Conservation (phyloP, 2,888 invertebrate genomes). For the Mythimna albipuncta region DNA sequence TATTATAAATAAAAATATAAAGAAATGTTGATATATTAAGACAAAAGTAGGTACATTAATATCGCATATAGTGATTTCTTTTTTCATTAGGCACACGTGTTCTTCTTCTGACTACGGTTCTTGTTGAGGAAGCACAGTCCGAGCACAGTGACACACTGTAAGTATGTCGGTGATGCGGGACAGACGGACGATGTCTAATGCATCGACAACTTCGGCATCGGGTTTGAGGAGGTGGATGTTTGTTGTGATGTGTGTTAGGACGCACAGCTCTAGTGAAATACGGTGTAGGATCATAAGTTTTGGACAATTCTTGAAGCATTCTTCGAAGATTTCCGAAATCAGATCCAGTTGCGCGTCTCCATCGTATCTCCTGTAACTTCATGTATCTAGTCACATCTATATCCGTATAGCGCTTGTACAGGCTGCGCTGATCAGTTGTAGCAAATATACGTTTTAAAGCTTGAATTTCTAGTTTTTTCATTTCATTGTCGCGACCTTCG, state of each 20-base stretch:
- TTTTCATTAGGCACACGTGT: slow-evolving; percentile 22
- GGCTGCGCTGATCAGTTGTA: slow-evolving; percentile 13
- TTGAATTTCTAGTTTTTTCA: slow-evolving; percentile 70
- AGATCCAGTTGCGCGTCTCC: slow-evolving; percentile 66
- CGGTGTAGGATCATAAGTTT: slow-evolving; percentile 55
- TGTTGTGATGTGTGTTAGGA: neutral
- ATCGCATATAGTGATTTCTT: neutral
- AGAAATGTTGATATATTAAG: neutral
- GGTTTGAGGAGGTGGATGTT: neutral
- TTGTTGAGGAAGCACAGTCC: neutral
- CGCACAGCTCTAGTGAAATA: slow-evolving; percentile 54
- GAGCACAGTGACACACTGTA: neutral
- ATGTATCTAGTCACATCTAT: slow-evolving; percentile 69
- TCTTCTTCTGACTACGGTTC: slow-evolving; percentile 13
- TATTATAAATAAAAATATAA: too few relatives aligned
- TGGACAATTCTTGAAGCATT: slow-evolving; percentile 60
- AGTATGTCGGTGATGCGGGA: neutral
- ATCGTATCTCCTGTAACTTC: slow-evolving; percentile 71
- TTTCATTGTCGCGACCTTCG: slow-evolving; percentile 40
- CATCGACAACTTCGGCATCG: neutral
- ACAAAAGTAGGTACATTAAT: neutral
- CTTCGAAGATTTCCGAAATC: slow-evolving; percentile 54
- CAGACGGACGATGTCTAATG: neutral
- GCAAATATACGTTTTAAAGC: slow-evolving; percentile 71
- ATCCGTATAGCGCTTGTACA: slow-evolving; percentile 72